Evolutionary conservation across 1,140 invertebrate species (phyloP).

Genomic region (Protaetia brevitarsis): DNA sequence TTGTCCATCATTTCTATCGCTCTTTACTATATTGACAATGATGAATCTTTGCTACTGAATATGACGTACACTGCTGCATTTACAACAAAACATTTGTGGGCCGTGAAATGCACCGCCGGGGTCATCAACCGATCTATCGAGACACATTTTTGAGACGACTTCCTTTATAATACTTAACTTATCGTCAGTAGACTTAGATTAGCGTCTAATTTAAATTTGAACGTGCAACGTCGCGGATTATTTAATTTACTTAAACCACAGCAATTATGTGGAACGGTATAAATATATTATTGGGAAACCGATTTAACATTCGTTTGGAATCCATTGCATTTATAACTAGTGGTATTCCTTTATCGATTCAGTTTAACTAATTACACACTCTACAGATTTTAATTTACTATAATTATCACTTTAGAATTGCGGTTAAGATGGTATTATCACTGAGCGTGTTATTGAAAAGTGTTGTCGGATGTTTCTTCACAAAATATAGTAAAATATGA

Average conservation of each 20-base stretch:
- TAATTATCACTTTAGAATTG: no score
- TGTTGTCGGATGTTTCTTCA: no score
- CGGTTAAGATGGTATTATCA: no score
- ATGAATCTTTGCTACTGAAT: no score
- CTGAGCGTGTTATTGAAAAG: no score
- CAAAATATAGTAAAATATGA: background rate
- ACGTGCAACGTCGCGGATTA: background rate
- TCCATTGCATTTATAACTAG: no score
- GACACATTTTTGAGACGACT: constrained; percentile 1
- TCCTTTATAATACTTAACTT: constrained; percentile 10
- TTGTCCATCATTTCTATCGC: no score
- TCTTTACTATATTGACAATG: no score
- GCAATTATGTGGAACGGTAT: background rate
- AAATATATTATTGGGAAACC: no score
- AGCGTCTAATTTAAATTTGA: constrained; percentile 11
- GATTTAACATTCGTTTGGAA: no score
- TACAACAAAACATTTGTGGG: constrained; percentile 11
- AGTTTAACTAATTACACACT: background rate
- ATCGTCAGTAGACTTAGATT: constrained; percentile 8
- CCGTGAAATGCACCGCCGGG: background rate
- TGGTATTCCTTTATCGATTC: background rate
- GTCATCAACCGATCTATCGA: background rate
- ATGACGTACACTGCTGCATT: no score
- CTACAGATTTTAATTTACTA: background rate
- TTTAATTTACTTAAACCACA: background rate